Conservation (phyloP, 2,888 invertebrate species). For the Drosophila anomalipes region DNA sequence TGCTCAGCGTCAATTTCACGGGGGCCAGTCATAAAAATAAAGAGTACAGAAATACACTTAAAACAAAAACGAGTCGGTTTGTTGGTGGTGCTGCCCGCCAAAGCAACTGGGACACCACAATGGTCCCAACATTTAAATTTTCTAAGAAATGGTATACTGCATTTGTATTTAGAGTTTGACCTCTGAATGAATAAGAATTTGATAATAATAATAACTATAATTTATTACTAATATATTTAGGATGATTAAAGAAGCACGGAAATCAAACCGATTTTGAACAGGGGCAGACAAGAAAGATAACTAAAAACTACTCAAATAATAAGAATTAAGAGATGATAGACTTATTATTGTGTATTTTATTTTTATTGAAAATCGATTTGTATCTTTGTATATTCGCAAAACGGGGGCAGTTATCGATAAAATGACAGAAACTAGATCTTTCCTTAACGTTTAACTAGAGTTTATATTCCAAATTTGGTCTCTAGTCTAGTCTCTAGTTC, state of each 20-base stretch:
- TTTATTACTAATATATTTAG: background rate
- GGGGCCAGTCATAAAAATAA: constrained; percentile 77
- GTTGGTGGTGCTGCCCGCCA: constrained; percentile 29
- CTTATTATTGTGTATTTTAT: background rate
- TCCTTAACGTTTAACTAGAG: background rate
- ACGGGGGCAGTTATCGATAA: no score
- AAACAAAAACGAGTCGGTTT: constrained; percentile 56
- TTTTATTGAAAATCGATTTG: background rate
- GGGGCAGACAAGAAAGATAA: background rate
- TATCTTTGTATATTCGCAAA: background rate
- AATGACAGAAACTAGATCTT: background rate
- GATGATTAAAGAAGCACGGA: fast-evolving
- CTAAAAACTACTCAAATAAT: background rate
- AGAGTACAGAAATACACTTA: constrained; percentile 80
- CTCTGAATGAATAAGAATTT: background rate
- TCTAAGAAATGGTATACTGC: background rate
- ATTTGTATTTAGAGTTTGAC: background rate
- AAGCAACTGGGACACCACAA: constrained; percentile 30
- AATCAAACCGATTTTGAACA: background rate
- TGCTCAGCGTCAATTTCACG: constrained; percentile 78
- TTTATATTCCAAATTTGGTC: background rate
- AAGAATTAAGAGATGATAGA: background rate
- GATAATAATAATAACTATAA: background rate
- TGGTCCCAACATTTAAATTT: constrained; percentile 2
- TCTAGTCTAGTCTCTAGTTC: background rate